Percentiles rank a stretch among this genome's conserved stretches.
phyloP scores from a whole-genome alignment of 2,888 invertebrate species.

The Stenolophus ochropezus region DNA sequence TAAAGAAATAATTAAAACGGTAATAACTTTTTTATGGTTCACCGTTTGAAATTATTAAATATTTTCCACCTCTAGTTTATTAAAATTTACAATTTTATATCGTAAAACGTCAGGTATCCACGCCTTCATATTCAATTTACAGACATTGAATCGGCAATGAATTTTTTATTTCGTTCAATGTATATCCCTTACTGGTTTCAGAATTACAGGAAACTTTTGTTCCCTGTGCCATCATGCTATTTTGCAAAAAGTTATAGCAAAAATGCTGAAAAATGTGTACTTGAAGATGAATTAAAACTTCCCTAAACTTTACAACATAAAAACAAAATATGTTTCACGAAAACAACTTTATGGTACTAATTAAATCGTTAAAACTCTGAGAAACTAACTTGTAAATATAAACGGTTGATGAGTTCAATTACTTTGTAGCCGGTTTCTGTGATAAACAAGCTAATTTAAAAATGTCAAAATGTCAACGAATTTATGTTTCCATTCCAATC shows the following conservation, averaged over 20 bases:
- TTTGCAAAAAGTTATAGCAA: background rate
- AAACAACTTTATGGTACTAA: background rate
- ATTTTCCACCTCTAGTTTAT: background rate
- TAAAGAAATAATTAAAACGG: too few species aligned
- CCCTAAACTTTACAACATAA: background rate
- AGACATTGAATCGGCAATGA: conserved; percentile 29
- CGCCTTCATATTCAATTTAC: background rate
- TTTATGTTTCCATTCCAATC: background rate
- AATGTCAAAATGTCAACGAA: background rate
- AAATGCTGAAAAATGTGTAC: background rate
- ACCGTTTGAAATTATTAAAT: background rate
- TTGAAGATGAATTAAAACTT: background rate
- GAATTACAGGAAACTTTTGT: background rate
- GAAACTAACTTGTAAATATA: conserved; percentile 1
- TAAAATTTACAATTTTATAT: background rate
- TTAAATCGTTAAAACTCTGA: background rate
- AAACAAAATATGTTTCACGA: background rate
- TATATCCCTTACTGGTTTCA: background rate
- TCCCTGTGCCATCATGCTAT: background rate
- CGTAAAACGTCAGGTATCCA: too few species aligned
- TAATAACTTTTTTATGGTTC: too few species aligned
- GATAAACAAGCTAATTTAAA: background rate
- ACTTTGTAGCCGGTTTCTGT: background rate
- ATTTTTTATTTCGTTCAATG: conserved; percentile 34
- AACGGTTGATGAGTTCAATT: background rate